Conservation (phyloP, 2,888 invertebrate genomes). For the Capitulum mitella region DNA sequence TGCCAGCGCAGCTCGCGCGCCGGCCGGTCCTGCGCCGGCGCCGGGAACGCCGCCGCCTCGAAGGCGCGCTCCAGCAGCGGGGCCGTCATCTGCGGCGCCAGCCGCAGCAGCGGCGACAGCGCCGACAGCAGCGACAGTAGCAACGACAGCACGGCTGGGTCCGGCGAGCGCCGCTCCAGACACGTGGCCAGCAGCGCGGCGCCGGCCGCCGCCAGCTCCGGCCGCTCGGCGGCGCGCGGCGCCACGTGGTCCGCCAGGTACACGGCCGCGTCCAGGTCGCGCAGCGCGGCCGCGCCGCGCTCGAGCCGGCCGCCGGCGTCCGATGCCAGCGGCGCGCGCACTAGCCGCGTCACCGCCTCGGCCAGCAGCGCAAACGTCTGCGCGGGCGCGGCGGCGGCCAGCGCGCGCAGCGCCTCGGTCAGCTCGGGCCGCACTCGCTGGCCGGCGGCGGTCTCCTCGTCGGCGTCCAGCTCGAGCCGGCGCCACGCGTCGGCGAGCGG, state of each 20-base stretch:
- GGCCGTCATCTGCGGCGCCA: background rate
- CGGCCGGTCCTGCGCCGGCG: background rate
- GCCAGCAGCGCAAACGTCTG: background rate
- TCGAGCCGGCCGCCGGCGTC: background rate
- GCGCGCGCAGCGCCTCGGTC: background rate
- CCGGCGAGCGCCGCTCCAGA: background rate
- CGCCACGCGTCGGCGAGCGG: background rate
- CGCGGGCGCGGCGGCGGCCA: background rate
- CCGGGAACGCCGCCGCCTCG: background rate
- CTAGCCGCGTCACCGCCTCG: background rate
- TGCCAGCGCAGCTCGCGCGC: background rate
- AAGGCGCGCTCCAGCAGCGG: background rate
- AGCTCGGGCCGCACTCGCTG: background rate
- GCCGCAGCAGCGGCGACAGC: background rate
- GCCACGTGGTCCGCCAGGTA: constrained; percentile 8
- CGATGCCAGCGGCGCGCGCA: background rate
- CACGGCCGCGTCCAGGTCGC: background rate
- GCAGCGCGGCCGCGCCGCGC: background rate
- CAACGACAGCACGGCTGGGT: background rate
- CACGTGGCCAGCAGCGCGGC: background rate
- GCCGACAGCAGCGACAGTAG: background rate
- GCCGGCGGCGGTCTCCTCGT: background rate
- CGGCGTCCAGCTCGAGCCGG: background rate
- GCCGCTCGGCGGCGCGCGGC: background rate
- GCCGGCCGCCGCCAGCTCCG: background rate